These are phyloP conservation scores for Perca flavescens DNA, from an alignment of 2,113 vertebrate genomes.

Conservation along the genomic window DNA sequence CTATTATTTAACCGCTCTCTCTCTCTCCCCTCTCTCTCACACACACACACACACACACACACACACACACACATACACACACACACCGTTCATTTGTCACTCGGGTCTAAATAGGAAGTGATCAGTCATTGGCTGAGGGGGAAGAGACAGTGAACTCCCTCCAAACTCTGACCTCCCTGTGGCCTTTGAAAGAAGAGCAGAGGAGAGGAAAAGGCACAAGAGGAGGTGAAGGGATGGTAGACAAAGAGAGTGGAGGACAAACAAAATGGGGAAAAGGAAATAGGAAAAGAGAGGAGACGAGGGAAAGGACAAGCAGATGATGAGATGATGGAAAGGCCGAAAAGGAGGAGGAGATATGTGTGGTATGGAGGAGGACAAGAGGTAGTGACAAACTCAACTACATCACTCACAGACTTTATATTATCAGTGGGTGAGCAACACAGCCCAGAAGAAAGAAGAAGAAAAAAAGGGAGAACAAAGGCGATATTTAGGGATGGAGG, in stretches of 20 bases:
- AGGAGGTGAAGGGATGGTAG: conserved; percentile 5
- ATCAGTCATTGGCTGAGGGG: conserved; percentile 70
- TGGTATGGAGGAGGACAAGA: background rate
- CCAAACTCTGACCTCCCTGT: conserved; percentile 54
- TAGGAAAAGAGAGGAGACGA: background rate
- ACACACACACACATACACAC: conserved; percentile 1
- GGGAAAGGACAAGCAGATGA: background rate
- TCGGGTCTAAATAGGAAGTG: conserved; percentile 74
- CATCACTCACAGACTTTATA: background rate
- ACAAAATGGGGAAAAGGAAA: background rate
- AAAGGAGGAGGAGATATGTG: background rate
- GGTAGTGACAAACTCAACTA: background rate
- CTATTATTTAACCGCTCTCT: conserved; percentile 2
- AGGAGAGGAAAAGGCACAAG: conserved; percentile 5
- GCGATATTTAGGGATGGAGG: background rate
- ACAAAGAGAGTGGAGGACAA: conserved; percentile 5
- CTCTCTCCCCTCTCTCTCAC: background rate
- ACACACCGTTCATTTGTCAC: conserved; percentile 52
- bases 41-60: conserved; percentile 11
- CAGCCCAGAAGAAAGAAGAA: background rate
- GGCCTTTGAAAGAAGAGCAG: conserved; percentile 63
- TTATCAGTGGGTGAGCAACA: background rate
- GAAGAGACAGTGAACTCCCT: conserved; percentile 69
- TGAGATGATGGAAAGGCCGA: background rate
- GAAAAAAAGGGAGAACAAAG: conserved; percentile 7